These are phyloP conservation scores for Collichthys lucidus DNA, from an alignment of 2,113 vertebrate genomes.

Conservation along the genomic window DNA sequence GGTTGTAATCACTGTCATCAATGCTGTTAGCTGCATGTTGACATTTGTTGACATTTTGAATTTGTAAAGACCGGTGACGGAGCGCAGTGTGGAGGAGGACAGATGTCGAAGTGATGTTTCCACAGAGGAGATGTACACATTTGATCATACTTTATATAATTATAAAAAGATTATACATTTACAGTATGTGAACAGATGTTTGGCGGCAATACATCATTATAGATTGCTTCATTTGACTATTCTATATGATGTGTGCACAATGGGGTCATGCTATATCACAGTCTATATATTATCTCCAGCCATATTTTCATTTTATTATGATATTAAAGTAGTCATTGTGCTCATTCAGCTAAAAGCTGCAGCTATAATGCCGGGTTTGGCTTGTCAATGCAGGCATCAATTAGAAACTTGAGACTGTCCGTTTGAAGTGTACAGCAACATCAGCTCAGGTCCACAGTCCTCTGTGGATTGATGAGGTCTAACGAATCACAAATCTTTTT, in stretches of 20 bases:
- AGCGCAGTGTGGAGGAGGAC: not conserved
- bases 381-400: not conserved
- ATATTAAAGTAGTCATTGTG: not conserved
- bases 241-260: not conserved
- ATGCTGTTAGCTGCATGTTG: constrained; percentile 30
- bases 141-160: not conserved
- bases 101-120: not conserved
- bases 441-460: too few species aligned
- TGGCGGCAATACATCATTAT: too few species aligned
- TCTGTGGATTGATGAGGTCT: too few species aligned
- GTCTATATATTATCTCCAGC: not conserved
- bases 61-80: constrained; percentile 6
- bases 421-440: too few species aligned
- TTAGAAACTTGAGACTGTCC: not conserved
- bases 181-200: constrained; percentile 4
- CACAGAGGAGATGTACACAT: not conserved
- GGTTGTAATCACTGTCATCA: constrained; percentile 23
- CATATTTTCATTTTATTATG: not conserved
- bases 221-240: too few species aligned
- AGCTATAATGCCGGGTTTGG: not conserved
- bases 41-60: constrained; percentile 55
- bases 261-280: not conserved
- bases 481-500: too few species aligned
- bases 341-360: not conserved
- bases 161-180: not conserved